A percentile compares a stretch with the other conserved stretches of the same genome.
These are phyloP conservation scores for Sphinx pinastri DNA, from an alignment of 2,888 invertebrate species.

Conservation along the genomic window DNA sequence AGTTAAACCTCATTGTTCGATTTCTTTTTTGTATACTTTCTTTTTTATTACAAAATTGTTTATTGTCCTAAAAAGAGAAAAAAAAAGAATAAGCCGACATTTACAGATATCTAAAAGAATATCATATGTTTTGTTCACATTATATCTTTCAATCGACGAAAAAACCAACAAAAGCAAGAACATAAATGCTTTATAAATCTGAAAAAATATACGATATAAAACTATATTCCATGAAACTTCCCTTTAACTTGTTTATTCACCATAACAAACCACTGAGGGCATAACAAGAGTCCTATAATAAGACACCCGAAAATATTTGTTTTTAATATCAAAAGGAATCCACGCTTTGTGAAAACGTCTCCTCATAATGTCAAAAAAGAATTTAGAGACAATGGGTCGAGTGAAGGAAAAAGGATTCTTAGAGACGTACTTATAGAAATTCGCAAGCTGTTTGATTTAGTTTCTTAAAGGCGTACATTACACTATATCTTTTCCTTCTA, in stretches of 20 bases:
- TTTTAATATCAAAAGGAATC: constrained; percentile 29
- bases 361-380: not conserved
- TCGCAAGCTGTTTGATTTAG: constrained; percentile 1
- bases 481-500: too few relatives aligned
- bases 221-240: not conserved
- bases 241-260: not conserved
- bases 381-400: not conserved
- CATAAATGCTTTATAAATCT: not conserved
- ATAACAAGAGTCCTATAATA: not conserved
- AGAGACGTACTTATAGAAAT: constrained; percentile 1
- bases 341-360: constrained; percentile 16
- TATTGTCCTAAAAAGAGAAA: too few relatives aligned
- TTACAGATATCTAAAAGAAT: too few relatives aligned
- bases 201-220: not conserved
- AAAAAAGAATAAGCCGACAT: too few relatives aligned
- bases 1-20: too few relatives aligned
- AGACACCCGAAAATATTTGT: constrained; percentile 16
- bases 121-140: too few relatives aligned
- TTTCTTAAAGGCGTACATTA: not conserved
- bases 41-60: too few relatives aligned
- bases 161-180: not conserved
- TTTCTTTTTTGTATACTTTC: too few relatives aligned
- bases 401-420: not conserved
- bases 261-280: not conserved
- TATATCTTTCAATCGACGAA: too few relatives aligned